These are phyloP conservation scores for Ctena decussata DNA, from an alignment of 2,888 invertebrate species.

Conservation along the genomic window DNA sequence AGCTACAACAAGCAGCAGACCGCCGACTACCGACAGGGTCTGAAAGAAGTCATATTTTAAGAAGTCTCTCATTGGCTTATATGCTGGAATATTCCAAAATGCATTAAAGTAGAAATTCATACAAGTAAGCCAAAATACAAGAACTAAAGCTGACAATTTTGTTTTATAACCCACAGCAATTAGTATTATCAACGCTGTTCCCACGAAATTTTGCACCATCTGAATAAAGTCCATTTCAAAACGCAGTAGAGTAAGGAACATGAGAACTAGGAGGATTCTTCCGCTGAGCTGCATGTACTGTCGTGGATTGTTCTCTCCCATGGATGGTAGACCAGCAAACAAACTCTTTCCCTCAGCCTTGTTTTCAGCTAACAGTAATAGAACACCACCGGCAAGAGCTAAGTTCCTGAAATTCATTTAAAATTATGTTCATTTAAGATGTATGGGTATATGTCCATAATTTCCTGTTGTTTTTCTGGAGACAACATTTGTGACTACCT, in stretches of 20 bases:
- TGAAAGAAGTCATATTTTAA: slow-evolving; percentile 99
- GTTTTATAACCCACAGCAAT: slow-evolving; percentile 99
- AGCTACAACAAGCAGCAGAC: slow-evolving; percentile 98
- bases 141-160: slow-evolving; percentile 97
- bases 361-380: slow-evolving; percentile 98
- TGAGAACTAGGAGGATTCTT: slow-evolving; percentile 97
- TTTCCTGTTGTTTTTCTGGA: too few species aligned
- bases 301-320: slow-evolving; percentile 94
- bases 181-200: slow-evolving; percentile 96
- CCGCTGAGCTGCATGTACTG: slow-evolving; percentile 98
- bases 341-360: slow-evolving; percentile 97
- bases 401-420: slow-evolving; percentile 91
- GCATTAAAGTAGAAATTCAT: slow-evolving; percentile 99
- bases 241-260: slow-evolving; percentile 98
- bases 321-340: slow-evolving; percentile 94
- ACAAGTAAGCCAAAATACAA: slow-evolving; percentile 95
- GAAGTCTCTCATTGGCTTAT: slow-evolving; percentile 99
- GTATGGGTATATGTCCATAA: too few species aligned
- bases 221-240: slow-evolving; percentile 95
- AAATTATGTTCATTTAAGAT: not conserved
- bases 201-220: slow-evolving; percentile 97
- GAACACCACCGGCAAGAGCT: slow-evolving; percentile 98
- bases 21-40: slow-evolving; percentile 99
- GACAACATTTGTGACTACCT: too few species aligned
- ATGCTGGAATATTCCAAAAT: slow-evolving; percentile 98